Conservation (phyloP, 2,797 vertebrate genomes). For the Tachyglossus aculeatus region DNA sequence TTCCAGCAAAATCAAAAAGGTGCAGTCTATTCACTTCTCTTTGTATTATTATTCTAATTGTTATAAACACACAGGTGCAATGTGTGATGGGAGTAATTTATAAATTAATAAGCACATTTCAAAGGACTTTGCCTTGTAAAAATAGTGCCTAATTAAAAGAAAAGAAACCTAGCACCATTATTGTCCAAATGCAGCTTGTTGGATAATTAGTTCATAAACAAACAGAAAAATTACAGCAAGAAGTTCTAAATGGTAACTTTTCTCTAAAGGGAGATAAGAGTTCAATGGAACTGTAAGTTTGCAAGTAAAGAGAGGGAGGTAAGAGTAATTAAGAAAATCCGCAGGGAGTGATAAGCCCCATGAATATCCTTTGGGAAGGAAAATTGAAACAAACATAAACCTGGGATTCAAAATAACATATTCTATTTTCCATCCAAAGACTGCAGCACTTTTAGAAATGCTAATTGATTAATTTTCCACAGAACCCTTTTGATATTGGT, state of each 20-base stretch:
- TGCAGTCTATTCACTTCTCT: conserved; percentile 22
- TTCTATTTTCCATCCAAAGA: conserved; percentile 20
- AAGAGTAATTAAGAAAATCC: conserved; percentile 25
- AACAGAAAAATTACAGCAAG: conserved; percentile 23
- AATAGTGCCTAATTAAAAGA: conserved; percentile 12
- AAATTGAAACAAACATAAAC: conserved; percentile 21
- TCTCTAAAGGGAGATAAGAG: conserved; percentile 19
- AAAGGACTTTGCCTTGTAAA: conserved; percentile 39
- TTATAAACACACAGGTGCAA: conserved; percentile 31
- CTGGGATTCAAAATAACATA: conserved; percentile 18
- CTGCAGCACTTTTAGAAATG: conserved; percentile 22
- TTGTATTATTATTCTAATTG: conserved; percentile 35
- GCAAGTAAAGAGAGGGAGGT: conserved; percentile 19
- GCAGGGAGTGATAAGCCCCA: conserved; percentile 24
- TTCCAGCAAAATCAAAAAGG: conserved; percentile 22
- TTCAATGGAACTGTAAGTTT: conserved; percentile 1
- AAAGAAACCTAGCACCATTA: neutral
- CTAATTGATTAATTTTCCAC: conserved; percentile 24
- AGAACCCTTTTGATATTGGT: neutral
- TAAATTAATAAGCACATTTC: conserved; percentile 41
- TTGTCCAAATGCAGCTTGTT: conserved; percentile 31
- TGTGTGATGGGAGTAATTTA: conserved; percentile 12
- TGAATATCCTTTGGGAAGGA: conserved; percentile 30
- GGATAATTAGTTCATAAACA: conserved; percentile 23
- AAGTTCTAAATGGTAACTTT: conserved; percentile 32